Conservation (phyloP, 2,113 vertebrate genomes). For the Scophthalmus maximus region DNA sequence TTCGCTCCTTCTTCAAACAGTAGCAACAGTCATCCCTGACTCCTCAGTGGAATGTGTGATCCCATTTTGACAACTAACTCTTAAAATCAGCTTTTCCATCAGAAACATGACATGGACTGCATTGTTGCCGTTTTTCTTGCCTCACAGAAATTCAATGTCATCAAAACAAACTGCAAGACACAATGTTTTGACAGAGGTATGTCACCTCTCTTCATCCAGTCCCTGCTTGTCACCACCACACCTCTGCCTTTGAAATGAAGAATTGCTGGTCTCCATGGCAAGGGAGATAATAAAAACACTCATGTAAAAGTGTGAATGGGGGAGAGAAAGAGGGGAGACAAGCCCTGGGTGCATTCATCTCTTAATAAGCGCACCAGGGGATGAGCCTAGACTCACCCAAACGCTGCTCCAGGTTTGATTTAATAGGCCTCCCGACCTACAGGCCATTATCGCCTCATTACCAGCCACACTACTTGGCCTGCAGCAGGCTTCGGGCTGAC, state of each 20-base stretch:
- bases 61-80: slow-evolving; percentile 19
- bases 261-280: slow-evolving; percentile 46
- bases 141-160: slow-evolving; percentile 10
- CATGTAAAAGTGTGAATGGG: slow-evolving; percentile 2
- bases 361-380: slow-evolving; percentile 52
- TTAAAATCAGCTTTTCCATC: slow-evolving; percentile 6
- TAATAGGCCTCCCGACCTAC: slow-evolving; percentile 64
- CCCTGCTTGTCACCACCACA: slow-evolving; percentile 37
- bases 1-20: background rate
- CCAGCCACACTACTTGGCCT: slow-evolving; percentile 17
- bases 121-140: background rate
- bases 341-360: slow-evolving; percentile 38
- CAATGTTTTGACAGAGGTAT: slow-evolving; percentile 44
- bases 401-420: slow-evolving; percentile 37
- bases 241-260: slow-evolving; percentile 42
- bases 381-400: slow-evolving; percentile 33
- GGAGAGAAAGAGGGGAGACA: background rate
- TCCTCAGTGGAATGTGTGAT: background rate
- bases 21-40: background rate
- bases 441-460: slow-evolving; percentile 59
- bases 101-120: slow-evolving; percentile 10
- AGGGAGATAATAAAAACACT: slow-evolving; percentile 55
- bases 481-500: slow-evolving; percentile 5
- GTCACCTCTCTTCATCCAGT: slow-evolving; percentile 38
- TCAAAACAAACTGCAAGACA: background rate